These are phyloP conservation scores for Phortica variegata DNA, from an alignment of 1,140 invertebrate genomes.

Conservation along the genomic window DNA sequence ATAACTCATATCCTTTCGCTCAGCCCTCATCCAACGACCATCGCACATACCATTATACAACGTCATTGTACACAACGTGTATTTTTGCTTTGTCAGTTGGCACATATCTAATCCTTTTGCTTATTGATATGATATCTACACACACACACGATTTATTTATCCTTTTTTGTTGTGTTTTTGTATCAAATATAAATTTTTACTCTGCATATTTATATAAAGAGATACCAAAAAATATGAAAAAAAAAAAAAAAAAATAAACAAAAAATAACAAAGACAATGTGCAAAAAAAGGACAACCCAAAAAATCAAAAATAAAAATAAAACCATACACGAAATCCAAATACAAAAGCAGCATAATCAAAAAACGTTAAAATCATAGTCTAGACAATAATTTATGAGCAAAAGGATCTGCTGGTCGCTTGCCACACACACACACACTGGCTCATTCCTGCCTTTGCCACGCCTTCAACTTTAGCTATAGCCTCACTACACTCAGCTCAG, in stretches of 20 bases:
- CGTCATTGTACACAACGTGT: neutral
- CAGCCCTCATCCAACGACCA: constrained; percentile 11
- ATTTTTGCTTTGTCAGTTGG: constrained; percentile 29
- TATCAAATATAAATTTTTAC: too few species aligned
- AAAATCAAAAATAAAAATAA: neutral
- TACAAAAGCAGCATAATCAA: constrained; percentile 40
- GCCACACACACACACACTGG: too few species aligned
- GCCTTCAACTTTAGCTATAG: constrained; percentile 52
- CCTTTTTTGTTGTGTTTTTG: too few species aligned
- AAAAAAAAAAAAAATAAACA: neutral
- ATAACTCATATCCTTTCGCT: constrained; percentile 8
- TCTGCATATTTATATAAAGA: too few species aligned
- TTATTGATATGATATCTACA: constrained; percentile 55
- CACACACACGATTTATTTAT: too few species aligned
- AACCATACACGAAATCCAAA: neutral
- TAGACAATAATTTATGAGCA: constrained; percentile 57
- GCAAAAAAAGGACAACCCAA: constrained; percentile 21
- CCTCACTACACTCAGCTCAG: constrained; percentile 37
- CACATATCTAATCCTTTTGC: constrained; percentile 54
- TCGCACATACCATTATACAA: too few species aligned
- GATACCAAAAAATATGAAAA: too few species aligned
- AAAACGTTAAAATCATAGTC: constrained; percentile 58
- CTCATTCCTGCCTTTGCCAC: too few species aligned
- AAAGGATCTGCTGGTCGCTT: constrained; percentile 23
- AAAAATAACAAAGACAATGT: neutral